Conservation (phyloP, 2,113 vertebrate species). For the Symphodus melops region DNA sequence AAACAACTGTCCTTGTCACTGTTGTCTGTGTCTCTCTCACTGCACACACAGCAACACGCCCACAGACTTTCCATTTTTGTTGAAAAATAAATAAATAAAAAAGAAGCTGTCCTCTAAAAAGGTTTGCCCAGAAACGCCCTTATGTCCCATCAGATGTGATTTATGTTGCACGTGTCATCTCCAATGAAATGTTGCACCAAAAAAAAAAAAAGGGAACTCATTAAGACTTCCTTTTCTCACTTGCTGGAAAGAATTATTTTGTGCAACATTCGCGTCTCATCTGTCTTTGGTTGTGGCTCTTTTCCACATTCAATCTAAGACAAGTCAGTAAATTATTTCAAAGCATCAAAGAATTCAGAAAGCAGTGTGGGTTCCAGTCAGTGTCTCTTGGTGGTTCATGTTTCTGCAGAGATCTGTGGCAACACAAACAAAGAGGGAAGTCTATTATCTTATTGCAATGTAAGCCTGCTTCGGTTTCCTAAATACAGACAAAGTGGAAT, state of each 20-base stretch:
- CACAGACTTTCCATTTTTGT: no score
- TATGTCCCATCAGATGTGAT: conserved; percentile 32
- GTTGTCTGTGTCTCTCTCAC: conserved; percentile 39
- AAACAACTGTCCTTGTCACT: conserved; percentile 20
- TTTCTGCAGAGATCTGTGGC: conserved; percentile 24
- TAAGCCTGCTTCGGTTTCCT: not conserved
- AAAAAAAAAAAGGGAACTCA: conserved; percentile 37
- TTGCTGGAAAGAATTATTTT: conserved; percentile 57
- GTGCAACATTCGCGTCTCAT: conserved; percentile 66
- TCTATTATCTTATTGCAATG: not conserved
- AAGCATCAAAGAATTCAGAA: conserved; percentile 42
- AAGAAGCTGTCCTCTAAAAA: not conserved
- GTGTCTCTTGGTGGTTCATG: conserved; percentile 27
- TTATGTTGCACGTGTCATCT: conserved; percentile 45
- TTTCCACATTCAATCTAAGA: conserved; percentile 52
- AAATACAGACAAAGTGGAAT: conserved; percentile 8
- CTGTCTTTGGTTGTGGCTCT: conserved; percentile 71
- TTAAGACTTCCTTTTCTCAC: conserved; percentile 38
- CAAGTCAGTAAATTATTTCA: conserved; percentile 59
- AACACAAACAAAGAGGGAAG: not conserved
- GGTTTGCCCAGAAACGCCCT: conserved; percentile 15
- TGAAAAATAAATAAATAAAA: no score
- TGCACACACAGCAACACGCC: not conserved
- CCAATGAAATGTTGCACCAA: conserved; percentile 27
- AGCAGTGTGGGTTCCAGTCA: conserved; percentile 48